Evolutionary conservation across 2,888 invertebrate genomes (phyloP).

Genomic region (Perizoma flavofasciatum): DNA sequence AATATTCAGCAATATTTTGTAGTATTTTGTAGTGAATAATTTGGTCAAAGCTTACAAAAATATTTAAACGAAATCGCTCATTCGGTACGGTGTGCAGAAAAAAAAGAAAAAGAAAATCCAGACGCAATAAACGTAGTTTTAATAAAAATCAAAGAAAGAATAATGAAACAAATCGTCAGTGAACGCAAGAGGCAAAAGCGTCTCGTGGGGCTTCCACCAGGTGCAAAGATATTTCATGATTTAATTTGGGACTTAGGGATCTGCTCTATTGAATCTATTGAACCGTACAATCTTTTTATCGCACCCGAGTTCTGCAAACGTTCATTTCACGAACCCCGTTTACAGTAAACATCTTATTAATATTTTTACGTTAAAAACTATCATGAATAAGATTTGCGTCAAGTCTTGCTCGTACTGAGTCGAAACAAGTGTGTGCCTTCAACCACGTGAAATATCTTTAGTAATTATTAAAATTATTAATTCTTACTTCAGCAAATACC

Average conservation of each 20-base stretch:
- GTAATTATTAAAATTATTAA: conserved; percentile 23
- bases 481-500: conserved; percentile 23
- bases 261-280: conserved; percentile 80
- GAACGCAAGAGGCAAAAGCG: conserved; percentile 59
- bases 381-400: no score
- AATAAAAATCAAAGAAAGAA: conserved; percentile 59
- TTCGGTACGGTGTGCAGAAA: neutral
- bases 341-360: conserved; percentile 41
- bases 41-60: no score
- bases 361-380: no score
- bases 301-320: conserved; percentile 55
- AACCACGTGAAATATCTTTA: no score
- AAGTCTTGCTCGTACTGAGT: no score
- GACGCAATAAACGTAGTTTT: conserved; percentile 38
- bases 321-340: conserved; percentile 50
- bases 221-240: conserved; percentile 81
- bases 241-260: conserved; percentile 83
- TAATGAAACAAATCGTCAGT: conserved; percentile 71
- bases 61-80: no score
- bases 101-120: conserved; percentile 30
- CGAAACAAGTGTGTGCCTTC: no score
- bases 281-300: conserved; percentile 76
- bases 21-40: no score
- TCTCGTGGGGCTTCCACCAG: conserved; percentile 68
- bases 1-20: no score